These are phyloP conservation scores for Anabas testudineus DNA, from an alignment of 2,797 vertebrate genomes.

Conservation along the genomic window DNA sequence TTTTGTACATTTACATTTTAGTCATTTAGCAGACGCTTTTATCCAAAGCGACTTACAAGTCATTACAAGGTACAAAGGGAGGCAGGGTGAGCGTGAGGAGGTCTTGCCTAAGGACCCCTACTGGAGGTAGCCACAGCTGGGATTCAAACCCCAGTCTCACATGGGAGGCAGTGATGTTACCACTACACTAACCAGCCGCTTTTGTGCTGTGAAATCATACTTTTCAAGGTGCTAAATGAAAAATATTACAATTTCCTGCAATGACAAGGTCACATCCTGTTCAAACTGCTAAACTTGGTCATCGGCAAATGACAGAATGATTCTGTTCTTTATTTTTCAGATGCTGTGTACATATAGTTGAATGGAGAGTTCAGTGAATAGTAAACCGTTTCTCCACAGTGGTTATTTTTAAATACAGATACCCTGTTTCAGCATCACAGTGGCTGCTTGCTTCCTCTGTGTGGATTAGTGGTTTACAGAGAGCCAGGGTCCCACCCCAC, in stretches of 20 bases:
- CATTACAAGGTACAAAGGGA: no score
- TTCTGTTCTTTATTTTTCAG: not conserved
- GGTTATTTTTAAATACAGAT: constrained; percentile 45
- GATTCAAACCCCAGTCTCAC: no score
- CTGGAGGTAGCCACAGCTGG: no score
- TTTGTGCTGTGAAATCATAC: not conserved
- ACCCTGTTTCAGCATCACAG: constrained; percentile 37
- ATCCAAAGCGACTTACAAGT: no score
- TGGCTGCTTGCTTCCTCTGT: constrained; percentile 44
- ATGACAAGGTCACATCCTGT: not conserved
- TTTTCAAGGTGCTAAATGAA: not conserved
- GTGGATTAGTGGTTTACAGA: constrained; percentile 51
- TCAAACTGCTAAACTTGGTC: not conserved
- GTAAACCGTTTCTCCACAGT: not conserved
- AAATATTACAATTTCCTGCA: not conserved
- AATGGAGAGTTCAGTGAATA: not conserved
- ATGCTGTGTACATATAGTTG: not conserved
- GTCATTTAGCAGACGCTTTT: no score
- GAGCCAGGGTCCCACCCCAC: constrained; percentile 43
- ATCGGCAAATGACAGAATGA: not conserved
- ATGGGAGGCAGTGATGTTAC: no score
- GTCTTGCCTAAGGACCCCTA: no score
- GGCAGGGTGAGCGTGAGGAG: no score
- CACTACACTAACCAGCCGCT: no score
- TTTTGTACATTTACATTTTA: no score